Percentiles rank a stretch among this genome's conserved stretches.
Evolutionary conservation across 2,888 invertebrate species (phyloP).

Genomic region (Deilephila porcellus): DNA sequence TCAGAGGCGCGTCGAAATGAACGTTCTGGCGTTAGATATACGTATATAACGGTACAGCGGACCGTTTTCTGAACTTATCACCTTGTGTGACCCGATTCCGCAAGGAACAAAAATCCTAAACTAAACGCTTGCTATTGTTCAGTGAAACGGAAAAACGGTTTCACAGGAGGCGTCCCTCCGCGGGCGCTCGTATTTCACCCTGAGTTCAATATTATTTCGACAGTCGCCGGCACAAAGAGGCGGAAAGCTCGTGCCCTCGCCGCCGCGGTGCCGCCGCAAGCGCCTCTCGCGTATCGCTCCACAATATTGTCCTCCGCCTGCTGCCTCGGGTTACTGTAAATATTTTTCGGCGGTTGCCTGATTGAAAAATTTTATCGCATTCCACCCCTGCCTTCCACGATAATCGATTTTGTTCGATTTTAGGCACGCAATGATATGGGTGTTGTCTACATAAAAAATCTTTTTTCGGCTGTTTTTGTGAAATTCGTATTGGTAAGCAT

Average conservation of each 20-base stretch:
- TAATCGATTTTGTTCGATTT: conserved; percentile 75
- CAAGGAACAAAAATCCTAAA: conserved; percentile 67
- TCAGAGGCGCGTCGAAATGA: neutral
- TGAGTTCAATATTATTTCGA: conserved; percentile 83
- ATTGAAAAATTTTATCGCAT: conserved; percentile 83
- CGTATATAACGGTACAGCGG: neutral
- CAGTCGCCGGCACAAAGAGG: conserved; percentile 75
- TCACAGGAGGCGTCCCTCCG: conserved; percentile 73
- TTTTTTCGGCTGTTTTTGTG: conserved; percentile 18
- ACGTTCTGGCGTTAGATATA: neutral
- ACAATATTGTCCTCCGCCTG: conserved; percentile 80
- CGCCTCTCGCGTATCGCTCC: conserved; percentile 70
- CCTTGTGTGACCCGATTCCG: conserved; percentile 52
- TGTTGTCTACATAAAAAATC: conserved; percentile 45
- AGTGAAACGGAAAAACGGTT: conserved; percentile 79
- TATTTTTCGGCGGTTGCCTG: conserved; percentile 81
- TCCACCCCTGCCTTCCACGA: conserved; percentile 68
- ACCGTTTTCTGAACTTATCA: conserved; percentile 41
- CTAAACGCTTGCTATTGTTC: conserved; percentile 77
- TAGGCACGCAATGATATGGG: conserved; percentile 64
- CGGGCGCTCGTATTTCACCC: conserved; percentile 81
- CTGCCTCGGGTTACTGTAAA: conserved; percentile 82
- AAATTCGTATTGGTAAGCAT: conserved; percentile 41
- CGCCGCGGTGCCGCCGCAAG: conserved; percentile 70
- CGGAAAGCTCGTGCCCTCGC: conserved; percentile 72